Conservation (phyloP, 2,113 vertebrate species). For the Noctilio leporinus region DNA sequence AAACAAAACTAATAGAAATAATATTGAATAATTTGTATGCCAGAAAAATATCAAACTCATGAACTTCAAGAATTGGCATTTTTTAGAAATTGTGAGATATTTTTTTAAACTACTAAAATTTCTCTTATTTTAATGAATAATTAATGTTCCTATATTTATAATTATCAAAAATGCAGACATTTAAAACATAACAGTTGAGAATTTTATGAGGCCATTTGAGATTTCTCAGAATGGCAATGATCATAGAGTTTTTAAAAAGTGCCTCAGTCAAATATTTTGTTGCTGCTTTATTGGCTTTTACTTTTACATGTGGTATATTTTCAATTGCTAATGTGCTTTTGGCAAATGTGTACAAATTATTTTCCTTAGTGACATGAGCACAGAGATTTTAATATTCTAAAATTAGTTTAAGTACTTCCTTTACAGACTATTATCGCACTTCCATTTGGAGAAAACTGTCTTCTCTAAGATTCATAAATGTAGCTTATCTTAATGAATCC, state of each 20-base stretch:
- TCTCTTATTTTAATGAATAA: not conserved
- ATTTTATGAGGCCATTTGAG: not conserved
- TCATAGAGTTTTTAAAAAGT: not conserved
- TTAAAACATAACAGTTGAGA: not conserved
- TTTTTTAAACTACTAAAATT: not conserved
- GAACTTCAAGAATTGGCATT: not conserved
- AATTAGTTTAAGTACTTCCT: conserved; percentile 23
- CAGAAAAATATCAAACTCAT: not conserved
- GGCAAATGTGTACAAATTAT: not conserved
- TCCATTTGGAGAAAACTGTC: not conserved
- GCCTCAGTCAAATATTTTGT: not conserved
- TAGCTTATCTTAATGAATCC: not conserved
- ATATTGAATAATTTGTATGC: not conserved
- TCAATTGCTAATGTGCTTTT: conserved; percentile 30
- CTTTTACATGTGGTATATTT: not conserved
- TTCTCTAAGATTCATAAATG: not conserved
- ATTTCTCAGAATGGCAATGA: not conserved
- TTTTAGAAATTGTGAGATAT: not conserved
- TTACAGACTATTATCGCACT: not conserved
- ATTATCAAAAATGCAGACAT: not conserved
- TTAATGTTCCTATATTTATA: not conserved
- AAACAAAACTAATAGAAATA: not conserved
- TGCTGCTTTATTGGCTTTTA: not conserved
- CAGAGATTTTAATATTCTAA: not conserved
- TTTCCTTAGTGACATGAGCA: not conserved